A percentile compares a stretch with the other conserved stretches of the same genome.
phyloP scores from a whole-genome alignment of 2,113 vertebrate genomes.

The Dryoscopus gambensis region DNA sequence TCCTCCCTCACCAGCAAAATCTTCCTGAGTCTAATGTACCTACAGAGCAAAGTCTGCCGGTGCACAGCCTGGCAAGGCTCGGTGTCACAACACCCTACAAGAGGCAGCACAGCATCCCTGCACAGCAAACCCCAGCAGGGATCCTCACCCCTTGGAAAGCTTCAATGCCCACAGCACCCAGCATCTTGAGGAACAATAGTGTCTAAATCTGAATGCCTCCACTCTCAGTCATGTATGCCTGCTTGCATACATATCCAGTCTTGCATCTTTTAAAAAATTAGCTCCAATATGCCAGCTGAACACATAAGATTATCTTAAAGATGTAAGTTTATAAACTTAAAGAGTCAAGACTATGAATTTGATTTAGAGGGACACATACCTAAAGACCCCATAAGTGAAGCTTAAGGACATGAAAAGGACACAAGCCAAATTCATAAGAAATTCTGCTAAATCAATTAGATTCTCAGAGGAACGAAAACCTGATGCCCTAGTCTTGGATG shows the following conservation, averaged over 20 bases:
- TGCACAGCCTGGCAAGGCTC: background rate
- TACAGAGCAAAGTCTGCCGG: background rate
- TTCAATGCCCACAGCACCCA: background rate
- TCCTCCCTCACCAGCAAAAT: background rate
- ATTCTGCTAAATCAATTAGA: background rate
- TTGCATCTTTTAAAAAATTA: background rate
- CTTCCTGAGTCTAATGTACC: background rate
- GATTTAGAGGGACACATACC: background rate
- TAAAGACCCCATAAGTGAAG: background rate
- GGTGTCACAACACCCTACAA: background rate
- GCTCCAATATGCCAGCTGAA: background rate
- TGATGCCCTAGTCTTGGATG: background rate
- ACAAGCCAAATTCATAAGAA: background rate
- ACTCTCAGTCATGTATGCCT: background rate
- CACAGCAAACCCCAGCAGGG: background rate
- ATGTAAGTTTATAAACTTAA: background rate
- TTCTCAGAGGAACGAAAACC: background rate
- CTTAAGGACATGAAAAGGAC: background rate
- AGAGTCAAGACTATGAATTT: background rate
- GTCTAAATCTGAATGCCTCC: background rate
- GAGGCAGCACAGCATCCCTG: background rate
- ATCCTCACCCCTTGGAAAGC: background rate
- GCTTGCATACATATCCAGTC: background rate
- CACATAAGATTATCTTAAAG: background rate
- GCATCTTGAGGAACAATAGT: background rate